Base-by-base conservation (phyloP, 1,140 invertebrate species). In the Drosophila triauraria region DNA sequence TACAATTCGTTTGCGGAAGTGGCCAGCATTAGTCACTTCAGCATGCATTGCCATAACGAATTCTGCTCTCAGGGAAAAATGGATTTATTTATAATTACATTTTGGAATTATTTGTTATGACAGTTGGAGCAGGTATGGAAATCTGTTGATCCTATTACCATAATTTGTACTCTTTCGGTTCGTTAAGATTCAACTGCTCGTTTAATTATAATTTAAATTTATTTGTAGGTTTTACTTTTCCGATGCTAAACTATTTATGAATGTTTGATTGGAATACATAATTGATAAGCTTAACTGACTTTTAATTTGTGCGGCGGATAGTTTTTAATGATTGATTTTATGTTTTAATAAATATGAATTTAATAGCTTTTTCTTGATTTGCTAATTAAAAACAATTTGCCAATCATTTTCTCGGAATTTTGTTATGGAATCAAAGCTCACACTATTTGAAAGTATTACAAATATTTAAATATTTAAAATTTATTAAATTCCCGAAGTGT, bases 1-100 rank as follows among this genome's bases (percentile, higher is more conserved):
- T 70, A 54, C 67, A 50, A 59, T 23, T 42, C 10, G 51, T 71
- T 72, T 43, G 27, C 69, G 67, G 67, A 72, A 59, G 46, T 72
- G 46, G 43, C 8, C 7, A 25, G 20, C 20, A 40, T 6, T 9
- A 47, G 17, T 4, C 61, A 47, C 23, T 65, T 35, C 6, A 10
- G 2, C 15, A 7, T 9, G 6, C 27, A 35, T 40, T 50, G 50
- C 10, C 7, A 30, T 13, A 25, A 2, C 12, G 25, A 23, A 6
- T 15, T 25, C 5, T 32, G 13, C 7, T 35, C 0, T 9, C 3
- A 10, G 40, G 2, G 4, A 17, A 27, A 46, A 35, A 1, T 40
- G 4, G 2, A 8, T 32, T 59, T 59, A 30, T 42, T 32, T 51
- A 44, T 46, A 46, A 53, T 23, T 54, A 38, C 51, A 23, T 46